Percentiles rank a stretch among this genome's conserved stretches.
These are phyloP conservation scores for Atherinosoma microstoma DNA, from an alignment of 2,797 vertebrate species.

Conservation along the genomic window DNA sequence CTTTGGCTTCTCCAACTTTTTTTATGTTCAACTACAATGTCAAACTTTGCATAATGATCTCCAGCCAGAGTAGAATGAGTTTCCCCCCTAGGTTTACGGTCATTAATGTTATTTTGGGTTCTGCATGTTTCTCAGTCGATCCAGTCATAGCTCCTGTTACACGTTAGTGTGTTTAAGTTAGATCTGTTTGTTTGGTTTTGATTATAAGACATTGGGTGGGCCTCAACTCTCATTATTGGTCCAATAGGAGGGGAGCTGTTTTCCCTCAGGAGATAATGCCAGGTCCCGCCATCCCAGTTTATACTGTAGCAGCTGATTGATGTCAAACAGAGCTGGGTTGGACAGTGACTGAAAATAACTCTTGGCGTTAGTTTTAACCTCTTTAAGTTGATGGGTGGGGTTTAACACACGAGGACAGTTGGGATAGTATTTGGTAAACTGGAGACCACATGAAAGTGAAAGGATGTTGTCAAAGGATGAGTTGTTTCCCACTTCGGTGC, in stretches of 20 bases:
- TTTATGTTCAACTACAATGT: too few species aligned
- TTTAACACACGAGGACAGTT: conserved; percentile 35
- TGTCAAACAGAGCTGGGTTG: conserved; percentile 42
- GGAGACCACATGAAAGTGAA: conserved; percentile 15
- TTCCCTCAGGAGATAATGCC: conserved; percentile 55
- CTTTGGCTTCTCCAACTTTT: neutral
- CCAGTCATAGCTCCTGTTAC: conserved; percentile 39
- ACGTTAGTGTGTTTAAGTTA: conserved; percentile 39
- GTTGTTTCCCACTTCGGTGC: conserved; percentile 3
- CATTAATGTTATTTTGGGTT: conserved; percentile 34
- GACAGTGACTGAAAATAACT: conserved; percentile 34
- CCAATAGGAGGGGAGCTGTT: conserved; percentile 36
- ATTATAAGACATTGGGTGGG: conserved; percentile 33
- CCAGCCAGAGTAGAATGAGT: too few species aligned
- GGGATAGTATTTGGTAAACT: neutral
- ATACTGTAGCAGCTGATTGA: conserved; percentile 43
- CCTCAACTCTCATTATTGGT: conserved; percentile 28
- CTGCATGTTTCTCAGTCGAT: conserved; percentile 3
- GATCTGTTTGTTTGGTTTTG: conserved; percentile 56
- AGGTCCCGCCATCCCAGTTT: conserved; percentile 33
- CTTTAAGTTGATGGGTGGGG: conserved; percentile 15
- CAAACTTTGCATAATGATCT: too few species aligned
- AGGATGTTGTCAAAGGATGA: conserved; percentile 13
- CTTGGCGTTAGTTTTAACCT: conserved; percentile 35
- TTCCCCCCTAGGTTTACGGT: neutral